These are phyloP conservation scores for Fabriciana adippe DNA, from an alignment of 2,888 invertebrate species.

Conservation along the genomic window DNA sequence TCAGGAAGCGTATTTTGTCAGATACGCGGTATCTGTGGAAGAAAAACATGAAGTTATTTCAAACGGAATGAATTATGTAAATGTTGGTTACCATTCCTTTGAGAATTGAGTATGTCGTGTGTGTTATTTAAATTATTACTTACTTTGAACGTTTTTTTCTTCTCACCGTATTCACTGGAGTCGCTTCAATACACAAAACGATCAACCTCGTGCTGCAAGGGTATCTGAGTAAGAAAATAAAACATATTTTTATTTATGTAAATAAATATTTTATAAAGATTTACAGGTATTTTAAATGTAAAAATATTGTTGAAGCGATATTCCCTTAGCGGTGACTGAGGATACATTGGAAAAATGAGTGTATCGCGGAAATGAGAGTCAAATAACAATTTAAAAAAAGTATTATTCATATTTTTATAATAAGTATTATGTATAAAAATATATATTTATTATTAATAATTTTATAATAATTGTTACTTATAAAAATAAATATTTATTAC, in stretches of 20 bases:
- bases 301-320: not conserved
- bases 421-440: too few species aligned
- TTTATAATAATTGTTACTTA: too few species aligned
- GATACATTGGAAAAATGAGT: not conserved
- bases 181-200: conserved; percentile 95
- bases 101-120: conserved; percentile 7
- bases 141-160: conserved; percentile 82
- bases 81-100: conserved; percentile 4
- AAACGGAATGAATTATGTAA: conserved; percentile 35
- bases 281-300: not conserved
- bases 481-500: too few species aligned
- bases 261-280: not conserved
- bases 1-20: conserved; percentile 55
- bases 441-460: too few species aligned
- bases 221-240: conserved; percentile 73
- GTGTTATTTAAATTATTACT: conserved; percentile 45
- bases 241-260: not conserved
- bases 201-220: conserved; percentile 94
- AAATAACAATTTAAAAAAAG: too few species aligned
- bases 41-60: conserved; percentile 40
- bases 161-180: conserved; percentile 82
- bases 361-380: not conserved
- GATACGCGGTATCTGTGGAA: conserved; percentile 58
- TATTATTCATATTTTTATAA: too few species aligned
- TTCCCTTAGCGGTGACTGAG: too few species aligned